These are phyloP conservation scores for Coilia nasus DNA, from an alignment of 2,797 vertebrate species.

Conservation along the genomic window DNA sequence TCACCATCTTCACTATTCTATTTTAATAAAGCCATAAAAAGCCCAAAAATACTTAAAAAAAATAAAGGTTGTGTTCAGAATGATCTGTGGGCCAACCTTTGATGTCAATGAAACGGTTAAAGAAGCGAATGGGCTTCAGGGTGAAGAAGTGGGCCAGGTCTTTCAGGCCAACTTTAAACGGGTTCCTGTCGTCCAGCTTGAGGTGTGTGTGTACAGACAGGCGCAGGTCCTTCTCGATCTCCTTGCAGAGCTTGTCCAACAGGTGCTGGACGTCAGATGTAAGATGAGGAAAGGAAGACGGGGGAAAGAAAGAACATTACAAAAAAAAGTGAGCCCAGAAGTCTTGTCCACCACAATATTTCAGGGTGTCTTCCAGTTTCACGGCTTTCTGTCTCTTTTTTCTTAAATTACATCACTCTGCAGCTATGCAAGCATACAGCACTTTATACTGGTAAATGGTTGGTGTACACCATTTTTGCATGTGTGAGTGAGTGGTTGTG, in stretches of 20 bases:
- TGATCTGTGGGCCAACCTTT: slow-evolving; percentile 78
- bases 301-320: not conserved
- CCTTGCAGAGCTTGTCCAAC: slow-evolving; percentile 95
- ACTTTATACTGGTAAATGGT: too few species aligned
- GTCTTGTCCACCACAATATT: not conserved
- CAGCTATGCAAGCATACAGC: too few species aligned
- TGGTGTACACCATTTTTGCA: too few species aligned
- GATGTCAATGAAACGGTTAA: slow-evolving; percentile 96
- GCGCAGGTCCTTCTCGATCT: slow-evolving; percentile 97
- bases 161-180: slow-evolving; percentile 97
- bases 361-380: not conserved
- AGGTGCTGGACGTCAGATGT: slow-evolving; percentile 78
- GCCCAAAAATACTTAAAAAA: not conserved
- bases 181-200: slow-evolving; percentile 96
- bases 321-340: not conserved
- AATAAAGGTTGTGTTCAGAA: too few species aligned
- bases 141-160: slow-evolving; percentile 96
- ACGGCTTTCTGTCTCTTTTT: not conserved
- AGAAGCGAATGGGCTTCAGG: slow-evolving; percentile 94
- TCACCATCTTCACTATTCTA: too few species aligned
- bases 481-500: too few species aligned
- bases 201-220: slow-evolving; percentile 97
- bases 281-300: not conserved
- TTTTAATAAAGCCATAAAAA: too few species aligned
- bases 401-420: too few species aligned